These are phyloP conservation scores for Euphonia xanthogaster DNA, from an alignment of 2,797 vertebrate species.

Conservation along the genomic window DNA sequence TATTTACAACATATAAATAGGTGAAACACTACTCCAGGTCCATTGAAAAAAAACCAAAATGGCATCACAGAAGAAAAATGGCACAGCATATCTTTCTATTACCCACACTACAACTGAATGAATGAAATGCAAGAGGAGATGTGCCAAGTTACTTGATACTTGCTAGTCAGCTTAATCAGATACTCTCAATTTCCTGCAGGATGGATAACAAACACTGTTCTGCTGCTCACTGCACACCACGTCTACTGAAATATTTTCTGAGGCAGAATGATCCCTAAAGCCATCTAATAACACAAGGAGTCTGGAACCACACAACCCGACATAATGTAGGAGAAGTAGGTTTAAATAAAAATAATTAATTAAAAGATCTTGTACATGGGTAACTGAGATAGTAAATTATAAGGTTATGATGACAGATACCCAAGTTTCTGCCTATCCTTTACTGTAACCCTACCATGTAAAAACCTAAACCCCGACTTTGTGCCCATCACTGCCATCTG, in stretches of 20 bases:
- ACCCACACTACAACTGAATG: constrained; percentile 63
- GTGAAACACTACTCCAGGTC: constrained; percentile 61
- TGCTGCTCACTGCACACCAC: constrained; percentile 51
- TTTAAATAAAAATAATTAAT: background rate
- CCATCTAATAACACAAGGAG: background rate
- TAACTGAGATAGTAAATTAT: background rate
- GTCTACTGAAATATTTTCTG: constrained; percentile 47
- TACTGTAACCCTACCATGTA: background rate
- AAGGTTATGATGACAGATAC: background rate
- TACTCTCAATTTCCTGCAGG: constrained; percentile 76
- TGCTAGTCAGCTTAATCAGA: constrained; percentile 79
- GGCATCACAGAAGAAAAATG: constrained; percentile 68
- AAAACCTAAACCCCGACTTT: background rate
- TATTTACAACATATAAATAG: constrained; percentile 74
- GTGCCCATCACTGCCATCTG: background rate
- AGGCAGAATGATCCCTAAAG: background rate
- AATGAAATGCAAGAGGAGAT: constrained; percentile 72
- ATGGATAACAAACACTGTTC: constrained; percentile 51
- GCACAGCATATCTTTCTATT: constrained; percentile 63
- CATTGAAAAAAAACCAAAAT: constrained; percentile 74
- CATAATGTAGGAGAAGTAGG: background rate
- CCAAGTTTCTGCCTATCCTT: background rate
- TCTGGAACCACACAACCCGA: background rate
- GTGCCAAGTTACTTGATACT: constrained; percentile 73
- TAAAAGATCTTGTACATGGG: background rate